A percentile compares a stretch with the other conserved stretches of the same genome.
phyloP scores from a whole-genome alignment of 2,888 invertebrate genomes.

The Icerya purchasi region DNA sequence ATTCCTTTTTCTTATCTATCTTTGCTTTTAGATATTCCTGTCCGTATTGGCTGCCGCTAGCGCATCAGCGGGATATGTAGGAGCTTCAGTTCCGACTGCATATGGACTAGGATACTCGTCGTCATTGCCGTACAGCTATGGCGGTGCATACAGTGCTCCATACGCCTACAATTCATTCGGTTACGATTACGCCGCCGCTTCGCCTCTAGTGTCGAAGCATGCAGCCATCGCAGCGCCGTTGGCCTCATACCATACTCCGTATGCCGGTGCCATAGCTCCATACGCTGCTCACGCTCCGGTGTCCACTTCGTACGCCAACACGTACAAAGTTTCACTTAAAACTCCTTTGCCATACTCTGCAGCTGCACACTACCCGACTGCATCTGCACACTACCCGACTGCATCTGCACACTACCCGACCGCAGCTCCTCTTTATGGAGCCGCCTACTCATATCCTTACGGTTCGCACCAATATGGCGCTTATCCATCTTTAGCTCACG shows the following conservation, averaged over 20 bases:
- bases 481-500: background rate
- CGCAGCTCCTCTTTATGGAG: background rate
- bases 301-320: slow-evolving; percentile 42
- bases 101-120: too few relatives aligned
- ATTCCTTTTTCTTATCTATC: too few relatives aligned
- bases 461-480: background rate
- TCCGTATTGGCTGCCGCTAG: too few relatives aligned
- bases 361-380: background rate
- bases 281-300: slow-evolving; percentile 27
- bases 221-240: background rate
- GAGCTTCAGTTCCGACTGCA: too few relatives aligned
- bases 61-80: too few relatives aligned
- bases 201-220: background rate
- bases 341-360: background rate
- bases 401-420: background rate
- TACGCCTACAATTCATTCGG: background rate
- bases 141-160: background rate
- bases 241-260: background rate
- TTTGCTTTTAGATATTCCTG: too few relatives aligned
- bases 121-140: background rate
- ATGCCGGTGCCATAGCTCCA: background rate
- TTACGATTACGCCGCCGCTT: background rate
- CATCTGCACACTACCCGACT: background rate
- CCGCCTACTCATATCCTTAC: background rate
- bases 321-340: slow-evolving; percentile 27